phyloP scores from a whole-genome alignment of 2,888 invertebrate genomes.

The Clistopyga incitator region DNA sequence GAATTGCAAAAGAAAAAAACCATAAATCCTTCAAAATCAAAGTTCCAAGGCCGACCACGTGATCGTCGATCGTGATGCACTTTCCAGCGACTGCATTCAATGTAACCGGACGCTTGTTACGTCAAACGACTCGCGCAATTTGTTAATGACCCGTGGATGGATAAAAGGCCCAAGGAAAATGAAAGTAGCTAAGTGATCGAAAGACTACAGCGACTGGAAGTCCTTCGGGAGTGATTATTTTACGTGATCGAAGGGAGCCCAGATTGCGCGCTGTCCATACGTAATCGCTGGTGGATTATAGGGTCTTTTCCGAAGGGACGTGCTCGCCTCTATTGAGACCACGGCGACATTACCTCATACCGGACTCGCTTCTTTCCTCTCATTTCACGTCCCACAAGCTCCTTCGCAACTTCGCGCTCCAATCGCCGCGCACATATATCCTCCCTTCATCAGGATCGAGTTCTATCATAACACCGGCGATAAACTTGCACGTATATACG shows the following conservation, averaged over 20 bases:
- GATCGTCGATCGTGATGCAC: no score
- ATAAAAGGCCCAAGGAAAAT: not conserved
- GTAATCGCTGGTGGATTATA: not conserved
- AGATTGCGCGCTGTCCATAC: not conserved
- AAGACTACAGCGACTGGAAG: not conserved
- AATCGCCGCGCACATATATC: not conserved
- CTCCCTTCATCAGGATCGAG: conserved; percentile 1
- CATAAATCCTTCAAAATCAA: no score
- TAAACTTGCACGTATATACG: not conserved
- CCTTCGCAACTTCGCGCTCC: not conserved
- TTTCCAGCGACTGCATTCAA: not conserved
- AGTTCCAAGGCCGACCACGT: no score
- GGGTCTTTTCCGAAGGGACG: not conserved
- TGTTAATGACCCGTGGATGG: not conserved
- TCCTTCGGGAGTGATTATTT: conserved; percentile 13
- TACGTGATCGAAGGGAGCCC: conserved; percentile 14
- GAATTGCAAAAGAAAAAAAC: no score
- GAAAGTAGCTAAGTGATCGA: not conserved
- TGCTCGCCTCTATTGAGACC: not conserved
- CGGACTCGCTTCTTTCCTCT: not conserved
- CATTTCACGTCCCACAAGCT: not conserved
- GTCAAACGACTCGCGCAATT: not conserved
- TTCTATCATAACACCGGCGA: not conserved
- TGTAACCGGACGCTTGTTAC: not conserved
- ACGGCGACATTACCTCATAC: conserved; percentile 14